Base-by-base conservation (phyloP, 2,888 invertebrate species). In the Gastracanthus pulcherrimus region DNA sequence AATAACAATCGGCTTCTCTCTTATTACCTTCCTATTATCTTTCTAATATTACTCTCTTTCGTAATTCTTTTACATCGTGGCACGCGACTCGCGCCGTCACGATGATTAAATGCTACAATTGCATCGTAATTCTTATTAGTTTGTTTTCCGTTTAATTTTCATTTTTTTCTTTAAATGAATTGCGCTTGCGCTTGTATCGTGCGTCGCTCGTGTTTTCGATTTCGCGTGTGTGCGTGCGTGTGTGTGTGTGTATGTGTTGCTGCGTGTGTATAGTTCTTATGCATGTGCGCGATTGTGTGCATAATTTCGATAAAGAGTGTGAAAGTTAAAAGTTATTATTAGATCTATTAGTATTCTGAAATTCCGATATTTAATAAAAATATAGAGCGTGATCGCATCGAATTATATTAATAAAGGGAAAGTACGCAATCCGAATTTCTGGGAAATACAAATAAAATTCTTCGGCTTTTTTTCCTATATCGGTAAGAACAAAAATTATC, bases 1-100 rank as follows among this genome's bases (percentile, higher is more conserved):
- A 89, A 90, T 90, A 91, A 90, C 89, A 90, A 90, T 87, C 86
- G 87, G 87, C 84, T 82, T 60, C 1, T 64, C 45, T 51, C 31
- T 19, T 58, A 23, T 72, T 38, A 6, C 11, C 29, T 34, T 77
- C 48, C 31, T 34, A 31, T 34, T 84, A 81, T 84, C 76, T 41
- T 16, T 45, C 45, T 45, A 16, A 13, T n/a, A 16, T 45, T 45
- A 45, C 13, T 45, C n/a, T 16, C n/a, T 45, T 60, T 29, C 6
- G 26, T 31, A 31, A 31, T 72, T 83, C 82, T 85, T 86, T 86
- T 87, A 86, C 87, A 86, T 85, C 87, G 83, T 84, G 86, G 85
- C 85, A 86, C 87, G 84, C 84, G 82, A 84, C 83, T 86, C 85
- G 86, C 86, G 84, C 86, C 85, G 81, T 84, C 60, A 34, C 55